Evolutionary conservation across 1,140 invertebrate genomes (phyloP).

Genomic region (Drosophila tani): DNA sequence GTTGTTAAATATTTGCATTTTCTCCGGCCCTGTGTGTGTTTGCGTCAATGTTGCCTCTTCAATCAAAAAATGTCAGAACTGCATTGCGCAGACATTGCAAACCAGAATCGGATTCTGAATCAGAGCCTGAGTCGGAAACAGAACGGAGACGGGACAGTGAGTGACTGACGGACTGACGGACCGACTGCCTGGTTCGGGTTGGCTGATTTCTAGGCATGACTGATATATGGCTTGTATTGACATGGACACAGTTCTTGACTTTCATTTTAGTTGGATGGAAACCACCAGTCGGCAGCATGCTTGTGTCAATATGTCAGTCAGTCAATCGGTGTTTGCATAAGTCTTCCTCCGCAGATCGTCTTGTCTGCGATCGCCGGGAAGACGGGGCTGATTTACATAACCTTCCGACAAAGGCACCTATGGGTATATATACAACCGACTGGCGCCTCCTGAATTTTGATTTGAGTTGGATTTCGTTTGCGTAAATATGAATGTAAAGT

Average conservation of each 20-base stretch:
- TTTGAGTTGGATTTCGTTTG: constrained; percentile 51
- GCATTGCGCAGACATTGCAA: constrained; percentile 70
- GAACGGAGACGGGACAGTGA: constrained; percentile 45
- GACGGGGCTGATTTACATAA: constrained; percentile 64
- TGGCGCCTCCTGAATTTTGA: constrained; percentile 79
- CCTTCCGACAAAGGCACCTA: constrained; percentile 65
- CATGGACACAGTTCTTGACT: constrained; percentile 80
- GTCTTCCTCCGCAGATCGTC: constrained; percentile 39
- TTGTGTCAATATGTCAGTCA: constrained; percentile 63
- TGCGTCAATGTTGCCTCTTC: constrained; percentile 76
- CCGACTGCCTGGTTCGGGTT: constrained; percentile 45
- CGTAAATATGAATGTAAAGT: constrained; percentile 76
- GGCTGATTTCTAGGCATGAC: constrained; percentile 76
- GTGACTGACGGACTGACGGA: constrained; percentile 64
- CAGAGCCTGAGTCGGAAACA: constrained; percentile 49
- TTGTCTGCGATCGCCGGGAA: constrained; percentile 56
- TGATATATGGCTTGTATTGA: constrained; percentile 81
- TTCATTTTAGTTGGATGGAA: constrained; percentile 72
- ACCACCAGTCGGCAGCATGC: constrained; percentile 37
- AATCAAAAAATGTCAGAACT: constrained; percentile 83
- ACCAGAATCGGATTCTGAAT: constrained; percentile 54
- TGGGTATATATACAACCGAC: constrained; percentile 22
- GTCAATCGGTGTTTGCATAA: constrained; percentile 75
- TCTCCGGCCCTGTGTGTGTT: constrained; percentile 39
- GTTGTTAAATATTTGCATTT: constrained; percentile 81